Evolutionary conservation across 2,113 vertebrate species (phyloP), one percentile per base, ranked within the genome.

Genomic region (Pterocles orientalis): DNA sequence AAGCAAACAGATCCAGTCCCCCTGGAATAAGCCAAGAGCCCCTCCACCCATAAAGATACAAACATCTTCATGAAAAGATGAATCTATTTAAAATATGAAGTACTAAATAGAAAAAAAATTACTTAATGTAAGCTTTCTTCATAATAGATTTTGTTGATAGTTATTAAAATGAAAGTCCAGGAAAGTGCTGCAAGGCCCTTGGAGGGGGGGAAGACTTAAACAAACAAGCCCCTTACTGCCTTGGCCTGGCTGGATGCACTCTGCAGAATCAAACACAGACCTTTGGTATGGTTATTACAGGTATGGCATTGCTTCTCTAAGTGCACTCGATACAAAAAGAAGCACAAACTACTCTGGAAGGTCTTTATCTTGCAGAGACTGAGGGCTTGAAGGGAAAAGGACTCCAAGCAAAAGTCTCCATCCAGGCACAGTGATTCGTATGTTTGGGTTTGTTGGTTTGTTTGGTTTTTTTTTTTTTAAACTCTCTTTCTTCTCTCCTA

Each of bases 401-500:
- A 62, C 17, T 81, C 29, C 14, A 56, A 47, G 25, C 12, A 69
- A 91, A 92, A 51, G 10, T 48, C 29, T 76, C 34, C 18, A 23
- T n/a, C 23, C 11, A 43, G 39, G 23, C 6, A 86, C 10, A 57
- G 18, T 12, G 2, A 43, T 65, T 66, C 66, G 31, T 39, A 45
- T 11, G 10, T n/a, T 73, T 24, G 8, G 34, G 6, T 8, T 26
- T 5, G 11, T 12, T 26, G 34, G 6, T 26, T 23, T 10, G n/a
- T 15, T 33, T 8, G 48, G 24, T 50, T 21, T 4, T 12, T 16
- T 33, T 48, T 31, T 41, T 41, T 25, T 77, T 58, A n/a, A 41
- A 28, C 3, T 20, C 3, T 12, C 6, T 18, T 4, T 72, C 3
- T 31, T 7, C 10, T 0, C 3, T 41, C 10, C 17, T 34, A 6